Percentiles rank a stretch among this genome's conserved stretches.
These are phyloP conservation scores for Brachionus rotundiformis DNA, from an alignment of 1,140 invertebrate species.

Conservation along the genomic window DNA sequence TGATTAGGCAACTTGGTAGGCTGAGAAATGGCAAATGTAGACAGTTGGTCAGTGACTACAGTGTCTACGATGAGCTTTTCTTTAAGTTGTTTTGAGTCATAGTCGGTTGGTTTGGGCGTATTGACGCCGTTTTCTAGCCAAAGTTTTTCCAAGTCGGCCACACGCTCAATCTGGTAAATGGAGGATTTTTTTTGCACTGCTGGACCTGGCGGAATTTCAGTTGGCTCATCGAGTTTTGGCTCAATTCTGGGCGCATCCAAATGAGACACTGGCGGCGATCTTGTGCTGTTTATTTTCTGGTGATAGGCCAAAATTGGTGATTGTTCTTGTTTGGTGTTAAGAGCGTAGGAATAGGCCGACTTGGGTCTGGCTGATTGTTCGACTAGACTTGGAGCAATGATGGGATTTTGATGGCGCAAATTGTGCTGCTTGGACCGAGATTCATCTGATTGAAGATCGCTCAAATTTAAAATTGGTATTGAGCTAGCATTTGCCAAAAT, in stretches of 20 bases:
- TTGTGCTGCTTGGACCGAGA: neutral
- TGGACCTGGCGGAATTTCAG: neutral
- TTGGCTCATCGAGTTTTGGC: neutral
- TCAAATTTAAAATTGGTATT: slow-evolving; percentile 12
- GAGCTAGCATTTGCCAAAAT: slow-evolving; percentile 34
- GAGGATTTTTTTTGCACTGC: slow-evolving; percentile 11
- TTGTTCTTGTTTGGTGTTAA: neutral
- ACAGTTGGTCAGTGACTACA: slow-evolving; percentile 38
- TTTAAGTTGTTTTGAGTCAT: slow-evolving; percentile 16
- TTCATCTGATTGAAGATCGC: neutral
- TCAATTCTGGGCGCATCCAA: neutral
- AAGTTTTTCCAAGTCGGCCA: slow-evolving; percentile 43
- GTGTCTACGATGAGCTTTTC: slow-evolving; percentile 42
- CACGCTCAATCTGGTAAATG: slow-evolving; percentile 8
- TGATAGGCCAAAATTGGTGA: slow-evolving; percentile 43
- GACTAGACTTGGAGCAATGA: neutral
- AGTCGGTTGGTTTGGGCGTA: neutral
- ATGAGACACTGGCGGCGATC: slow-evolving; percentile 13
- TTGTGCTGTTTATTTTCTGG: neutral
- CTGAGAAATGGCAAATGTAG: neutral
- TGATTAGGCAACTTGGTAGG: neutral
- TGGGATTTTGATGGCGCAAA: neutral
- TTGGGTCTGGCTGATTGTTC: slow-evolving; percentile 39
- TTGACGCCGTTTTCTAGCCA: slow-evolving; percentile 1
- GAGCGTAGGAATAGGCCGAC: neutral